Percentiles rank a stretch among this genome's conserved stretches.
Evolutionary conservation across 2,888 invertebrate species (phyloP).

Genomic region (Altica lythri): DNA sequence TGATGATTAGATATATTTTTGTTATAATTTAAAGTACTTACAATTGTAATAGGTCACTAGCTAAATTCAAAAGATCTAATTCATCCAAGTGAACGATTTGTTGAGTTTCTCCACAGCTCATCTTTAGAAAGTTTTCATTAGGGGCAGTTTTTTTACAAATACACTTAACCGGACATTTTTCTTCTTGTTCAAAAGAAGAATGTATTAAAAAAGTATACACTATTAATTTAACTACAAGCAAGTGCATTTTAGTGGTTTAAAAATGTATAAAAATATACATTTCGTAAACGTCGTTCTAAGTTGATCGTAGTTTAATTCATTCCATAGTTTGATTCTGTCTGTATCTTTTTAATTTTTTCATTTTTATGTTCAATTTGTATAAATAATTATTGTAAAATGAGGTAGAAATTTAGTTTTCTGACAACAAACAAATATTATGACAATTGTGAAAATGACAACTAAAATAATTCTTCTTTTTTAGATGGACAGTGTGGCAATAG

Average conservation of each 20-base stretch:
- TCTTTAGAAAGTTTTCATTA: conserved; percentile 60
- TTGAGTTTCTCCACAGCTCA: conserved; percentile 67
- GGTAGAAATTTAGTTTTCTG: too few species aligned
- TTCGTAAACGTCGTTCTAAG: not conserved
- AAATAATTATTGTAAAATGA: too few species aligned
- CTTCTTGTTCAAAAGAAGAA: conserved; percentile 8
- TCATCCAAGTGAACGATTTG: conserved; percentile 62
- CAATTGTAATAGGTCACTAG: conserved; percentile 68
- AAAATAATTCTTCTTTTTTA: too few species aligned
- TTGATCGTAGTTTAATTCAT: not conserved
- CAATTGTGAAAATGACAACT: too few species aligned
- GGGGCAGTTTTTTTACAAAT: conserved; percentile 62
- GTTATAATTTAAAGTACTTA: conserved; percentile 64
- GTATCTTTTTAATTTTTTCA: too few species aligned
- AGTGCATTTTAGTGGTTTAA: not conserved
- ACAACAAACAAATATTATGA: too few species aligned
- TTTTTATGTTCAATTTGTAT: too few species aligned
- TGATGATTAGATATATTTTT: conserved; percentile 29
- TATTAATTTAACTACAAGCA: conserved; percentile 3
- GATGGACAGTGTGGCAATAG: too few species aligned
- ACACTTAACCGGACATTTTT: conserved; percentile 55
- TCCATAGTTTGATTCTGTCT: too few species aligned
- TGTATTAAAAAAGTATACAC: conserved; percentile 7
- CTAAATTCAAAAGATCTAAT: conserved; percentile 66
- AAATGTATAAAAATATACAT: conserved; percentile 3